Evolutionary conservation across 2,888 invertebrate genomes (phyloP), one percentile per base, ranked within the genome.

Genomic region (Pristionchus arcanus): DNA sequence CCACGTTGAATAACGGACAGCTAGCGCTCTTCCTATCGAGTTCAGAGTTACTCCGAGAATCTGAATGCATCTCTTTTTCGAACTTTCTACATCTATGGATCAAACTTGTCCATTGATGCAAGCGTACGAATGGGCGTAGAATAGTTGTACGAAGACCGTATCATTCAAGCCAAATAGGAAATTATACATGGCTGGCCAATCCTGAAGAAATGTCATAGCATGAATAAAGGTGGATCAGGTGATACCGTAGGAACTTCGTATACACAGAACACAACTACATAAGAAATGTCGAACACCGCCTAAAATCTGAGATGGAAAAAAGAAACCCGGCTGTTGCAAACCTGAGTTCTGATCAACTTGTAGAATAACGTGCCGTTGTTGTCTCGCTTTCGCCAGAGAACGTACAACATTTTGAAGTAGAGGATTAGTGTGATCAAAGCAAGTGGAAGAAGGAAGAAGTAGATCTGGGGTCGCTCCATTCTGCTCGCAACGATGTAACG

Each of bases 91-190:
- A 1, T n/a, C 28, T 2, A 25, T n/a, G 1, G 0, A 2, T 2
- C 31, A 19, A 71, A 81, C 81, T n/a, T 81, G 81, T n/a, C 81
- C 81, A 28, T 53, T 81, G 49, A 81, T n/a, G 34, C 81, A 81
- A n/a, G 49, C 28, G 37, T 49, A 49, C 0, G 25, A 42, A 25
- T 77, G 42, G 3, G 81, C 81, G 28, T 49, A 49, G 19, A 34
- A 42, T 15, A 81, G 28, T 28, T 81, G 81, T 2, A 81, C 81
- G n/a, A 13, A 11, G 9, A 13, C 1, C 11, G 81, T 81, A 25
- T 42, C 49, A 28, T 81, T 81, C 42, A 81, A 53, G 0, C 16
- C 19, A 28, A 49, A 15, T n/a, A 81, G 49, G 28, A n/a, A 81
- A 13, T 25, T 0, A 34, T 81, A 53, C 28, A 81, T n/a, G 2